Conservation (phyloP, 1,140 invertebrate genomes). For the Heliconius hewitsoni region DNA sequence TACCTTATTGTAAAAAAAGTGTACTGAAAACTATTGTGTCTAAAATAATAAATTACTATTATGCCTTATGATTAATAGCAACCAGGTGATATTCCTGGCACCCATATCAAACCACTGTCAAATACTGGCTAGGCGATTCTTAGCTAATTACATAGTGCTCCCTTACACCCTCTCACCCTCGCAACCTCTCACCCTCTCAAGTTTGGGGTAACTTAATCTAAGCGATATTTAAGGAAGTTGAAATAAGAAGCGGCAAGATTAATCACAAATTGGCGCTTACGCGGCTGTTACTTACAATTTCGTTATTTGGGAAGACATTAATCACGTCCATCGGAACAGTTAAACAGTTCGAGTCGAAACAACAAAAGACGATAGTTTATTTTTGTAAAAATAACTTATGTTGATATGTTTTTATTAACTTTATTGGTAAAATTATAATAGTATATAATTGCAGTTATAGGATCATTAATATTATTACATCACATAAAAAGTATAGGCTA, state of each 20-base stretch:
- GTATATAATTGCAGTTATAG: neutral
- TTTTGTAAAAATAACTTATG: too few species aligned
- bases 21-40: constrained; percentile 24
- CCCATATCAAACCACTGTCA: constrained; percentile 48
- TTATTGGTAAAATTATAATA: too few species aligned
- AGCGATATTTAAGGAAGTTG: constrained; percentile 2
- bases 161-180: constrained; percentile 12
- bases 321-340: neutral
- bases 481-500: neutral
- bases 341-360: neutral
- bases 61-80: constrained; percentile 42
- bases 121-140: constrained; percentile 26
- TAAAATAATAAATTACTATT: constrained; percentile 44
- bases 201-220: constrained; percentile 12
- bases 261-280: constrained; percentile 9
- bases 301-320: constrained; percentile 3
- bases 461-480: neutral
- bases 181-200: constrained; percentile 17
- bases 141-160: constrained; percentile 24
- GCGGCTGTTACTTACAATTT: neutral
- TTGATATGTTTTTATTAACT: too few species aligned
- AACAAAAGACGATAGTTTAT: neutral
- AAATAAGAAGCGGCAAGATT: neutral
- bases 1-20: neutral
- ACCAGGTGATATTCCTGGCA: constrained; percentile 39